These are phyloP conservation scores for Chrysaora quinquecirrha DNA, from an alignment of 30 jellyfish, hydroid and myxozoan genomes.

Conservation along the genomic window DNA sequence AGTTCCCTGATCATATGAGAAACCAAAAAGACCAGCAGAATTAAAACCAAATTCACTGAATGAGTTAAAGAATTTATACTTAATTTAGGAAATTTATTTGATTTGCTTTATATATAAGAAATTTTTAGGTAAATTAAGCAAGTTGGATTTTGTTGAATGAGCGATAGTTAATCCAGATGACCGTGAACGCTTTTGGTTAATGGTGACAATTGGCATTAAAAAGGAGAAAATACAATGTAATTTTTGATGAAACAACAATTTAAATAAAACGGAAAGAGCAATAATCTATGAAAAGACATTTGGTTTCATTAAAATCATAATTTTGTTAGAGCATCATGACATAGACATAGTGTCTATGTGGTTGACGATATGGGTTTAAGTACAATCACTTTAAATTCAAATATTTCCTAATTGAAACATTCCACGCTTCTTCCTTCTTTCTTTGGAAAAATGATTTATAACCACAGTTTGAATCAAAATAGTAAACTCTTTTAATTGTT, in stretches of 20 bases:
- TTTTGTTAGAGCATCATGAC: constrained; percentile 48
- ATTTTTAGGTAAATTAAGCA: constrained; percentile 49
- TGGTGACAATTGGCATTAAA: constrained; percentile 36
- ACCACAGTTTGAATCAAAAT: constrained; percentile 4
- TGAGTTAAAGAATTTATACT: not conserved
- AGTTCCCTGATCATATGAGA: no score
- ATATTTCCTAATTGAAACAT: constrained; percentile 68
- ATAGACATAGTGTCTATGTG: constrained; percentile 75
- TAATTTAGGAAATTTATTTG: not conserved
- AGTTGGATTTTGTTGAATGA: constrained; percentile 10
- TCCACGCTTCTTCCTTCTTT: constrained; percentile 55
- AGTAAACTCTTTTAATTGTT: no score
- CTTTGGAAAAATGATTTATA: constrained; percentile 29
- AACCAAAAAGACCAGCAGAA: no score
- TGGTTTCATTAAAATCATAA: constrained; percentile 43
- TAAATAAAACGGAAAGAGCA: constrained; percentile 64
- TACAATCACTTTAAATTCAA: constrained; percentile 31
- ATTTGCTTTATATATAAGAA: constrained; percentile 5
- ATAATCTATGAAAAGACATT: constrained; percentile 47
- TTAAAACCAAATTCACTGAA: not conserved
- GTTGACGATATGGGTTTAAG: constrained; percentile 61
- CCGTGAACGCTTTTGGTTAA: constrained; percentile 47
- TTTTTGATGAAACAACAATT: constrained; percentile 45
- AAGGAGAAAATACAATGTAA: constrained; percentile 4
- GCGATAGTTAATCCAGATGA: constrained; percentile 63